Conservation (phyloP, 2,113 vertebrate species). For the Mustela lutreola region DNA sequence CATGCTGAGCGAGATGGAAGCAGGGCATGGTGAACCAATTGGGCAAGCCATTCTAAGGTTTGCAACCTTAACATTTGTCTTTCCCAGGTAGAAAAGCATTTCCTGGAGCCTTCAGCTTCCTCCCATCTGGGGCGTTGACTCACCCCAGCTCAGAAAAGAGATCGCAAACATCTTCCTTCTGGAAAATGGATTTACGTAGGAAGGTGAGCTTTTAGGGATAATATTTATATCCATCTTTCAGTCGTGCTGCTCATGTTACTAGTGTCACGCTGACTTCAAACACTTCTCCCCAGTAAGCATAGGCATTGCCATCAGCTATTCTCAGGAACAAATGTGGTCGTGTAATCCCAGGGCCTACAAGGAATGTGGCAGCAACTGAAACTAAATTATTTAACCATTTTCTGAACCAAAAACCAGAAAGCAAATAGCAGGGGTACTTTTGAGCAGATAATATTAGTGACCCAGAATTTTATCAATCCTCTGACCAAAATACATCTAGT, state of each 20-base stretch:
- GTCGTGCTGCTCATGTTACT: not conserved
- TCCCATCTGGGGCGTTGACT: not conserved
- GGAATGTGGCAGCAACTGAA: not conserved
- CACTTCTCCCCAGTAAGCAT: not conserved
- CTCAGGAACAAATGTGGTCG: not conserved
- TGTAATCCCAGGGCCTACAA: not conserved
- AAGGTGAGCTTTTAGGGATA: not conserved
- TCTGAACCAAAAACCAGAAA: not conserved
- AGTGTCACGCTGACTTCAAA: constrained; percentile 30
- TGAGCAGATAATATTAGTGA: not conserved
- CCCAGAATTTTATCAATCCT: not conserved
- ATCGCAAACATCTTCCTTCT: not conserved
- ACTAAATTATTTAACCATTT: constrained; percentile 4
- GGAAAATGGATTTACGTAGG: not conserved
- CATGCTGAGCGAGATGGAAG: not conserved
- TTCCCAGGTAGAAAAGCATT: not conserved
- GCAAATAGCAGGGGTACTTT: not conserved
- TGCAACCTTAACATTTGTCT: not conserved
- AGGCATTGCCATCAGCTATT: not conserved
- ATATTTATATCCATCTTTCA: constrained; percentile 42
- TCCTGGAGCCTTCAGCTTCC: not conserved
- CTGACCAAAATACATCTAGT: not conserved
- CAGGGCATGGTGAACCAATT: not conserved
- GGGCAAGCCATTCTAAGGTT: not conserved
- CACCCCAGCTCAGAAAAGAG: not conserved